Conservation (phyloP, 2,888 invertebrate genomes). For the Nemotelus pantherinus region DNA sequence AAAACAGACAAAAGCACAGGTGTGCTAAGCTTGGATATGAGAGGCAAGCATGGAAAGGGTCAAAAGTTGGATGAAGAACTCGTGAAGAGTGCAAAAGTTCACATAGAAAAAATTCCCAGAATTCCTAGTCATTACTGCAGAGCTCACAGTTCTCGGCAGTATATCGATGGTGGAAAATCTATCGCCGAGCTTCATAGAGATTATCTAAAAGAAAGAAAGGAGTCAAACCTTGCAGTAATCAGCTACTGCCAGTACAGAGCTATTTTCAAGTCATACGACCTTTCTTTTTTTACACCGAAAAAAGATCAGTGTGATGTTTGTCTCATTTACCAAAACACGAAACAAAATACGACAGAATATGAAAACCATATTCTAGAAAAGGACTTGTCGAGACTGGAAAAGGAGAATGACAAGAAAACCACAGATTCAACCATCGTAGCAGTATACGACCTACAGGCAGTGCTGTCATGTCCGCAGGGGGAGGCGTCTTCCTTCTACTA, state of each 20-base stretch:
- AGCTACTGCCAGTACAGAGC: too few relatives aligned
- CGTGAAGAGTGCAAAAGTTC: not conserved
- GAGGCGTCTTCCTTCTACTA: slow-evolving; percentile 1
- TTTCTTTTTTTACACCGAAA: not conserved
- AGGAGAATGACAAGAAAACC: slow-evolving; percentile 1
- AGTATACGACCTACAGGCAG: slow-evolving; percentile 32
- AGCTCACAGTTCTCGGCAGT: not conserved
- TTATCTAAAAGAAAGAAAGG: not conserved
- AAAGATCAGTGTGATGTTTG: slow-evolving; percentile 10
- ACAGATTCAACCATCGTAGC: slow-evolving; percentile 11
- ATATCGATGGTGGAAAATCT: not conserved
- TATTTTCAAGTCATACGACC: too few relatives aligned
- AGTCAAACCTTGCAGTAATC: not conserved
- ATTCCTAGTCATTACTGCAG: not conserved
- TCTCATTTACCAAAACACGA: slow-evolving; percentile 6
- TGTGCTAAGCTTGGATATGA: slow-evolving; percentile 4
- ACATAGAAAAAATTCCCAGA: slow-evolving; percentile 2
- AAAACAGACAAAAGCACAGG: slow-evolving; percentile 9
- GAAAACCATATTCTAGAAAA: not conserved
- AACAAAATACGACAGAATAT: slow-evolving; percentile 3
- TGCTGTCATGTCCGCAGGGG: slow-evolving; percentile 28
- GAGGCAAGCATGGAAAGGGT: not conserved
- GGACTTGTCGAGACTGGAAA: slow-evolving; percentile 28
- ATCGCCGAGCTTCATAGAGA: not conserved
- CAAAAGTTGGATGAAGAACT: not conserved